Conservation (phyloP, 2,888 invertebrate species). For the Leptopilina syphax region DNA sequence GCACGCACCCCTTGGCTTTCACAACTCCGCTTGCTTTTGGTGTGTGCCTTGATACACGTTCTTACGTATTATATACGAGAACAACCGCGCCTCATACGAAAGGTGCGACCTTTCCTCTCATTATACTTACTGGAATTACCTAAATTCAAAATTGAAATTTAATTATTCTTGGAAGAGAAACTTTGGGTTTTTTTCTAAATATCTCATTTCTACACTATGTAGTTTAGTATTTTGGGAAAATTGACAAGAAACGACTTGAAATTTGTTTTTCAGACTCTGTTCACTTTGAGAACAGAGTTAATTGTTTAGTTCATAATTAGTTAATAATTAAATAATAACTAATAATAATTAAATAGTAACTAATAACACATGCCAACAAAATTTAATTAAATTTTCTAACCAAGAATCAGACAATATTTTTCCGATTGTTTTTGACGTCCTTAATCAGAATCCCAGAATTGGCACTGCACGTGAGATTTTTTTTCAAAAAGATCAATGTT, state of each 20-base stretch:
- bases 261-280: neutral
- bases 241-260: slow-evolving; percentile 4
- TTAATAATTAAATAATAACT: too few relatives aligned
- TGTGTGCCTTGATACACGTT: slow-evolving; percentile 56
- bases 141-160: slow-evolving; percentile 53
- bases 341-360: too few relatives aligned
- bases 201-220: neutral
- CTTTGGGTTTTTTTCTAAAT: slow-evolving; percentile 5
- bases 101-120: slow-evolving; percentile 43
- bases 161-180: slow-evolving; percentile 46
- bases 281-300: too few relatives aligned
- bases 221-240: neutral
- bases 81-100: slow-evolving; percentile 17
- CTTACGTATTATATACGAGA: slow-evolving; percentile 48
- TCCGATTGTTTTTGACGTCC: too few relatives aligned
- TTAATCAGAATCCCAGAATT: too few relatives aligned
- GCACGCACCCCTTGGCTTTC: slow-evolving; percentile 40
- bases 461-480: too few relatives aligned
- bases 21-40: slow-evolving; percentile 1
- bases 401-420: too few relatives aligned
- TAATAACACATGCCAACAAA: too few relatives aligned
- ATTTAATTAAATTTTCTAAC: too few relatives aligned
- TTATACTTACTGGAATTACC: slow-evolving; percentile 51
- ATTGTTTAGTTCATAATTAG: too few relatives aligned
- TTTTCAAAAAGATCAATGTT: too few relatives aligned